Percentiles rank a stretch among this genome's conserved stretches.
These are phyloP conservation scores for Mizuhopecten yessoensis DNA, from an alignment of 1,140 invertebrate species.

Conservation along the genomic window DNA sequence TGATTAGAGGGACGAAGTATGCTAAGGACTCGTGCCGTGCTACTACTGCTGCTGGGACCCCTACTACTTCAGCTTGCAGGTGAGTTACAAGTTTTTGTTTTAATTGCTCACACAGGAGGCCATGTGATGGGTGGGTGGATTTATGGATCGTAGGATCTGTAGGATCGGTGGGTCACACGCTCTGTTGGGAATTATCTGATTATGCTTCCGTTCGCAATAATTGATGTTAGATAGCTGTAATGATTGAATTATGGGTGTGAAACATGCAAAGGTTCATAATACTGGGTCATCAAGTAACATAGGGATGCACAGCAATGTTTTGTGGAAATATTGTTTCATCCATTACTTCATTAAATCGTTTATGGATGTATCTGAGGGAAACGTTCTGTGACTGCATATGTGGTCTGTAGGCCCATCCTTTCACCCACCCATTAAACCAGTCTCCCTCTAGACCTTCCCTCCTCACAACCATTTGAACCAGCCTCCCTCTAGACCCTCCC, in stretches of 20 bases:
- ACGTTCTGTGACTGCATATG: too few relatives aligned
- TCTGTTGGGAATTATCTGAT: constrained; percentile 1
- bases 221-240: background rate
- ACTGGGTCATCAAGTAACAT: background rate
- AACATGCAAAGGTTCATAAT: background rate
- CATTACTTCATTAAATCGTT: too few relatives aligned
- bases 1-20: constrained; percentile 8
- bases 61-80: constrained; percentile 14
- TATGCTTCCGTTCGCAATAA: background rate
- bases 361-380: too few relatives aligned
- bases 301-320: background rate
- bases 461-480: too few relatives aligned
- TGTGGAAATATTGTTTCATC: too few relatives aligned
- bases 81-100: background rate
- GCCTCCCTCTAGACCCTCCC: too few relatives aligned
- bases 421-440: too few relatives aligned
- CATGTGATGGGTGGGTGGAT: background rate
- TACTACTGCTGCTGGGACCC: background rate
- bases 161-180: background rate
- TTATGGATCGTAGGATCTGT: background rate
- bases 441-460: too few relatives aligned
- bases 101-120: background rate
- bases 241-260: constrained; percentile 3
- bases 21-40: background rate
- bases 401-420: too few relatives aligned